These are phyloP conservation scores for Timema cristinae DNA, from an alignment of 2,888 invertebrate species.

Conservation along the genomic window DNA sequence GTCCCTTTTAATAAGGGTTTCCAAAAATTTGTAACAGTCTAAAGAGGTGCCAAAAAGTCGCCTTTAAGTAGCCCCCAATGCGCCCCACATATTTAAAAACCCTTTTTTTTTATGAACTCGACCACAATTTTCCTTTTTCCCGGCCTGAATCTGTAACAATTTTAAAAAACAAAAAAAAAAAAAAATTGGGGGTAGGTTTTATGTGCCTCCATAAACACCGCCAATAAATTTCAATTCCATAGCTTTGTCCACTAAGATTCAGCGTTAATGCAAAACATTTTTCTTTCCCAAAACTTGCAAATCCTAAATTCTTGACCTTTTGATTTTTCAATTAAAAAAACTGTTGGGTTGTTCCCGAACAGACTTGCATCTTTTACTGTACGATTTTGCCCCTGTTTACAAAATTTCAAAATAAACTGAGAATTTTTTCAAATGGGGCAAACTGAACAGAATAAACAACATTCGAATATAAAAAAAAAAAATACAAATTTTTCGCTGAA, in stretches of 20 bases:
- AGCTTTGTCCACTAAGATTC: slow-evolving; percentile 97
- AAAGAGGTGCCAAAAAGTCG: slow-evolving; percentile 89
- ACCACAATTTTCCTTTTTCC: slow-evolving; percentile 98
- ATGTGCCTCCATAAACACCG: slow-evolving; percentile 95
- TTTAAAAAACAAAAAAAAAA: slow-evolving; percentile 97
- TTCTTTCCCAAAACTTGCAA: slow-evolving; percentile 99
- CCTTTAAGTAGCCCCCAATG: slow-evolving; percentile 94
- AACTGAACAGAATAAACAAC: too few species aligned
- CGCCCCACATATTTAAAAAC: slow-evolving; percentile 97
- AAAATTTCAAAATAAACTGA: too few species aligned
- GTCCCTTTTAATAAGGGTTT: slow-evolving; percentile 96
- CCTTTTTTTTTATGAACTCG: slow-evolving; percentile 99
- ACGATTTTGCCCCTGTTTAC: slow-evolving; percentile 86
- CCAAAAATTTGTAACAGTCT: slow-evolving; percentile 97
- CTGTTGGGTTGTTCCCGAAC: slow-evolving; percentile 99
- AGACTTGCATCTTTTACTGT: slow-evolving; percentile 97
- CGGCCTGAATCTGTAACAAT: slow-evolving; percentile 99
- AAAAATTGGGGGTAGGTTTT: slow-evolving; percentile 93
- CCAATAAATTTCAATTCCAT: slow-evolving; percentile 93
- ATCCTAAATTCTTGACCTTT: slow-evolving; percentile 95
- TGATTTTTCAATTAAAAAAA: slow-evolving; percentile 98
- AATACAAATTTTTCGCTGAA: too few species aligned
- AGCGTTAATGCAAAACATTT: slow-evolving; percentile 99
- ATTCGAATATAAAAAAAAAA: too few species aligned
- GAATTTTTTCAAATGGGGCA: too few species aligned